These are phyloP conservation scores for Syngnathoides biaculeatus DNA, from an alignment of 2,113 vertebrate genomes.

Conservation along the genomic window DNA sequence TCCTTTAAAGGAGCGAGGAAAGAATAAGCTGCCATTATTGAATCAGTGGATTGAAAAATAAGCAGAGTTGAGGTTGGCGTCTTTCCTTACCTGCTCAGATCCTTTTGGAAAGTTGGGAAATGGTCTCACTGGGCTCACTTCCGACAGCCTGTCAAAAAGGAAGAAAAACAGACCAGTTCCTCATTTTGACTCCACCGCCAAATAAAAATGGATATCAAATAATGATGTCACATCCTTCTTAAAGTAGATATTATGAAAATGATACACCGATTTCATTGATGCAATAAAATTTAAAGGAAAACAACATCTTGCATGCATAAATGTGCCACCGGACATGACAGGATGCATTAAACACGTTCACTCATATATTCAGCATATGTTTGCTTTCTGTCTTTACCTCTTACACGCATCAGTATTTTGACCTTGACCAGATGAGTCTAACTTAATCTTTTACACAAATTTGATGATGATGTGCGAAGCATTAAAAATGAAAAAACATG, in stretches of 20 bases:
- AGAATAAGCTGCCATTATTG: not conserved
- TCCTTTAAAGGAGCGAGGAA: conserved; percentile 8
- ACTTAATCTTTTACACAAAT: conserved; percentile 5
- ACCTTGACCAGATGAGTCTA: conserved; percentile 12
- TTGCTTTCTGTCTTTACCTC: not conserved
- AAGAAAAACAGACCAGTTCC: conserved; percentile 22
- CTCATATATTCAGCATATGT: conserved; percentile 13
- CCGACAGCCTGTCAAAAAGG: conserved; percentile 41
- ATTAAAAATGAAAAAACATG: not conserved
- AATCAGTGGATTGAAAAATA: not conserved
- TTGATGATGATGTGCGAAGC: conserved; percentile 12
- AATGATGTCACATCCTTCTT: not conserved
- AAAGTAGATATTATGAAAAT: conserved; percentile 2
- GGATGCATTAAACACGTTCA: conserved; percentile 9
- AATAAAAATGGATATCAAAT: conserved; percentile 9
- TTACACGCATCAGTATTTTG: conserved; percentile 22
- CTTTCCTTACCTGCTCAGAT: conserved; percentile 43
- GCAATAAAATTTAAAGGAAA: conserved; percentile 3
- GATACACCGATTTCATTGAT: not conserved
- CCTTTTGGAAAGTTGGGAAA: conserved; percentile 38
- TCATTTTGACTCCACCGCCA: conserved; percentile 25
- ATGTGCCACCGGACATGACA: conserved; percentile 9
- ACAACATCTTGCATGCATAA: not conserved
- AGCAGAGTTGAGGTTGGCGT: not conserved
- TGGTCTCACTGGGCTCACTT: conserved; percentile 10